Evolutionary conservation across 2,888 invertebrate genomes (phyloP).

Genomic region (Dioctria rufipes): DNA sequence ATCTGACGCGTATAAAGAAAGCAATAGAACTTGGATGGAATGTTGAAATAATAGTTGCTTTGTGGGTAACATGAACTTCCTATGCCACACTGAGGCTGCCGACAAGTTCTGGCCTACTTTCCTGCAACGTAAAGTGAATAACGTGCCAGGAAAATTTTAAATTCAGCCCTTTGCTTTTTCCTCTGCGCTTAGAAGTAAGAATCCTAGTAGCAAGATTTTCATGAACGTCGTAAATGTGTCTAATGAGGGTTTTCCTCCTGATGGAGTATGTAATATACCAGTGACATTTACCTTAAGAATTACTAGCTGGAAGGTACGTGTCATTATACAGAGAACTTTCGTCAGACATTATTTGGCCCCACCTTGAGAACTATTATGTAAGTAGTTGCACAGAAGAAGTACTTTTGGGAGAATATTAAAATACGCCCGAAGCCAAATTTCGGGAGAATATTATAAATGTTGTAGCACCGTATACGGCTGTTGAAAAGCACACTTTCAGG

Average conservation of each 20-base stretch:
- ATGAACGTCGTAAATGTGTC: background rate
- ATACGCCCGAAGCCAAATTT: too few relatives aligned
- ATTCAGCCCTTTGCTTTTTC: background rate
- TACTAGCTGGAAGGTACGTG: background rate
- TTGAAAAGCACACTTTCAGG: too few relatives aligned
- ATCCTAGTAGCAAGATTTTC: background rate
- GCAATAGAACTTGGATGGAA: background rate
- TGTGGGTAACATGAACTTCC: background rate
- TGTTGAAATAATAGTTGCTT: background rate
- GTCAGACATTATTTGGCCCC: background rate
- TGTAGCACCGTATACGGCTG: too few relatives aligned
- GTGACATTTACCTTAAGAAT: background rate
- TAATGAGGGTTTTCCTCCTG: slow-evolving; percentile 6
- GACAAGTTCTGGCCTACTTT: background rate
- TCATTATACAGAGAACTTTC: background rate
- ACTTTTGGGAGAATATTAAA: too few relatives aligned
- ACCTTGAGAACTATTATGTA: background rate
- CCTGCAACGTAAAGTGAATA: background rate
- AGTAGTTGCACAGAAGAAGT: too few relatives aligned
- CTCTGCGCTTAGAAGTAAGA: background rate
- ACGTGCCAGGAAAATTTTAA: background rate
- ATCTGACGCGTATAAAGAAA: background rate
- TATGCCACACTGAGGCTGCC: background rate
- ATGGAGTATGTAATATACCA: background rate
- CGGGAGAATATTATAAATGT: too few relatives aligned